These are phyloP conservation scores for Diachrysia chrysitis DNA, from an alignment of 2,888 invertebrate species.

Conservation along the genomic window DNA sequence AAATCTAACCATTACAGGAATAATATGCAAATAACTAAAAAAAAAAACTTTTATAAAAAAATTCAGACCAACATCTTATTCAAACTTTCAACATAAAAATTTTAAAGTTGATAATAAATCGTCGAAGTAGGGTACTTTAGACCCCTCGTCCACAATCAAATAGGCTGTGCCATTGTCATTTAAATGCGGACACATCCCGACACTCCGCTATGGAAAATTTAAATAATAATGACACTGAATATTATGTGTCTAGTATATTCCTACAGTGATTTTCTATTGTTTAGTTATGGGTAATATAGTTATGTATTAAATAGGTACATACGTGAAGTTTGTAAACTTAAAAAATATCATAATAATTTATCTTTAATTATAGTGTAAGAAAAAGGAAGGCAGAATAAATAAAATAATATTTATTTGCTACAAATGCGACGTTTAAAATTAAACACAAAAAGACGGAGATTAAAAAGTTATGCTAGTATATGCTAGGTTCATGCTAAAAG, in stretches of 20 bases:
- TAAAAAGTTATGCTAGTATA: too few relatives aligned
- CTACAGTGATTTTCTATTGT: constrained; percentile 17
- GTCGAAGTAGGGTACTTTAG: constrained; percentile 56
- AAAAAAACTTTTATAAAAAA: too few relatives aligned
- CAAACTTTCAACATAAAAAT: constrained; percentile 51
- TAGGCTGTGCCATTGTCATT: constrained; percentile 77
- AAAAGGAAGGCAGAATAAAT: too few relatives aligned
- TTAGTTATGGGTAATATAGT: neutral
- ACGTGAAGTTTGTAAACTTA: too few relatives aligned
- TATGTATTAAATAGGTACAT: neutral
- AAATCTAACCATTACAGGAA: neutral
- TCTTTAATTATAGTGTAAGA: too few relatives aligned
- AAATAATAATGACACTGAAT: constrained; percentile 76
- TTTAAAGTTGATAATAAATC: constrained; percentile 62
- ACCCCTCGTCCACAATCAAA: constrained; percentile 57
- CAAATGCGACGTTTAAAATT: too few relatives aligned
- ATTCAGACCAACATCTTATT: constrained; percentile 37
- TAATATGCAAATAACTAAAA: constrained; percentile 7
- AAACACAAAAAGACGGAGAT: too few relatives aligned
- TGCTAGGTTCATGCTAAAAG: too few relatives aligned
- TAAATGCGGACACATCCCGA: constrained; percentile 76
- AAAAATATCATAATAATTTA: too few relatives aligned
- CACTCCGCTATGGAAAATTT: constrained; percentile 73
- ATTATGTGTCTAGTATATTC: constrained; percentile 45
- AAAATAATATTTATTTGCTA: too few relatives aligned